Base-by-base conservation (phyloP, 1,140 invertebrate species). In the Pectinophora gossypiella region DNA sequence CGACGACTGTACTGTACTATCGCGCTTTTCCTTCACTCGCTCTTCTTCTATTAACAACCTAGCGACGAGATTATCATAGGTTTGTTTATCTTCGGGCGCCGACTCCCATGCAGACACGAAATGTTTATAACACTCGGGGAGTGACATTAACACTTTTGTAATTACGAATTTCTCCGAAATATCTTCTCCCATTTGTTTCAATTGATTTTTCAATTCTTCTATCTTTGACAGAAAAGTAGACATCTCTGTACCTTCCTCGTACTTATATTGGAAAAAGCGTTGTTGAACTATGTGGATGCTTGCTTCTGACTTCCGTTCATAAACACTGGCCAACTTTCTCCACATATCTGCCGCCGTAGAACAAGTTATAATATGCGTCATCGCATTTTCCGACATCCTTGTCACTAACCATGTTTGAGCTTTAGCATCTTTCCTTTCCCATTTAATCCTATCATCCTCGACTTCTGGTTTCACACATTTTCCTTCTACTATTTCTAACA, bases 51-150 rank as follows among this genome's bases (percentile, higher is more conserved):
- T 32, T 1, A 65, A 50, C 15, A 83, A 45, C 15, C 76, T 55
- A 1, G 72, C 60, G 0, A 44, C 68, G 2, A 82, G 47, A 18
- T 83, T 68, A 19, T 61, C 46, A 3, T 68, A 47, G 5, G 68
- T 82, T 54, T 66, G 62, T 19, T 58, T 54, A 10, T 32, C 48
- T 6, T 50, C 40, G 0, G 54, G 51, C 1, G 46, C 60, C 6
- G 54, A 1, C 42, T 20, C n/a, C n/a, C n/a, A n/a, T n/a, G n/a
- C n/a, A n/a, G n/a, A n/a, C n/a, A n/a, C n/a, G n/a, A n/a, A n/a
- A n/a, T n/a, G n/a, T n/a, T n/a, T n/a, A n/a, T n/a, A n/a, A n/a
- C n/a, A n/a, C n/a, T n/a, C n/a, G n/a, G 42, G 42, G 2, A 44
- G 10, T 10, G 42, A 20, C 42, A 44, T 44, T 9, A 44, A 19